Conservation (phyloP, 2,888 invertebrate genomes). For the Campoplex capitator region DNA sequence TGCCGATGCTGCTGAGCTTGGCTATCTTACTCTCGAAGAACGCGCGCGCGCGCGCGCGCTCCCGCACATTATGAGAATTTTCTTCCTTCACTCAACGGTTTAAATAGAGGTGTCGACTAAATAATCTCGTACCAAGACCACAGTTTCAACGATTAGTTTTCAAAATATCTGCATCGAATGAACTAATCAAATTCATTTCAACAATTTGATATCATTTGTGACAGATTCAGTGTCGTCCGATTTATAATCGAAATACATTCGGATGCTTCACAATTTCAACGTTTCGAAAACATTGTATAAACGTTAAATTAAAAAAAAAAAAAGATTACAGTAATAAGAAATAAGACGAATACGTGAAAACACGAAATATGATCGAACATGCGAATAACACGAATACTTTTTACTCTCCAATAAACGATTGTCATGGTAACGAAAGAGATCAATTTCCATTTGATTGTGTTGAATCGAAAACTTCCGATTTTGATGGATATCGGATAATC, state of each 20-base stretch:
- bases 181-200: neutral
- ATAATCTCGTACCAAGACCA: neutral
- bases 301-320: neutral
- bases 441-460: neutral
- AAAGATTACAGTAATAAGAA: neutral
- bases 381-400: neutral
- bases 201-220: too few relatives aligned
- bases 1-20: slow-evolving; percentile 38
- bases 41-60: slow-evolving; percentile 70
- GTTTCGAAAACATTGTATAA: too few relatives aligned
- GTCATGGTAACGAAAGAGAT: neutral
- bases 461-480: neutral
- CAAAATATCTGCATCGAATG: neutral
- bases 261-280: neutral
- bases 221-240: neutral
- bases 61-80: slow-evolving; percentile 74
- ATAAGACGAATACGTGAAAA: neutral
- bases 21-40: slow-evolving; percentile 51
- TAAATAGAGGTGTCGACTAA: neutral
- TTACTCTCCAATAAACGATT: neutral
- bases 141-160: neutral
- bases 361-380: neutral
- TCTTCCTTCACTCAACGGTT: slow-evolving; percentile 50
- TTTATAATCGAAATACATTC: neutral
- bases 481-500: neutral